A percentile compares a stretch with the other conserved stretches of the same genome.
phyloP scores from a whole-genome alignment of 1,140 invertebrate genomes.

The Drosophila tani region DNA sequence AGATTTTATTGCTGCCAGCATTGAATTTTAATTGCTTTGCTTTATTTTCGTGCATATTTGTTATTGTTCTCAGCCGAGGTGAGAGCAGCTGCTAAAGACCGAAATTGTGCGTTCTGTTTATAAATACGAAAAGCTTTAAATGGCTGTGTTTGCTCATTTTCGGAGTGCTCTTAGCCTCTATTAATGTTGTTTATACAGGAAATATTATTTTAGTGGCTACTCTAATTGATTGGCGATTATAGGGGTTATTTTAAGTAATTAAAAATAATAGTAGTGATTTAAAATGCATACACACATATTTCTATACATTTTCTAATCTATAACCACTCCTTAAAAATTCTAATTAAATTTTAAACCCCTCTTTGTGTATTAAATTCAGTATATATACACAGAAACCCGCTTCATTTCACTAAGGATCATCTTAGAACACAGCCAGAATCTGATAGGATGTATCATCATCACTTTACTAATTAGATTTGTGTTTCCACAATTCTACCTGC shows the following conservation, averaged over 20 bases:
- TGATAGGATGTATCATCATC: slow-evolving; percentile 22
- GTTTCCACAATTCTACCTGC: slow-evolving; percentile 51
- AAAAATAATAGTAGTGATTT: background rate
- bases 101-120: background rate
- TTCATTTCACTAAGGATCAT: background rate
- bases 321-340: background rate
- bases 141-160: slow-evolving; percentile 1
- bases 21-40: slow-evolving; percentile 60
- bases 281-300: background rate
- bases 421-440: background rate
- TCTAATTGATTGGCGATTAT: background rate
- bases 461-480: slow-evolving; percentile 45
- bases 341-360: background rate
- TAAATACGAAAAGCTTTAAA: slow-evolving; percentile 9
- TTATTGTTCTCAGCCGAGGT: slow-evolving; percentile 4
- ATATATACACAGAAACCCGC: background rate
- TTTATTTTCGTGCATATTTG: slow-evolving; percentile 22
- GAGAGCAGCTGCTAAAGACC: slow-evolving; percentile 13
- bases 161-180: background rate
- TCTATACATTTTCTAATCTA: background rate
- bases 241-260: background rate
- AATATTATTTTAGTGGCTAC: slow-evolving; percentile 8
- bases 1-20: slow-evolving; percentile 32
- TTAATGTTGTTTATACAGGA: background rate
- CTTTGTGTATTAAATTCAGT: background rate